Base-by-base conservation (phyloP, 1,140 invertebrate genomes). In the Listronotus oregonensis region DNA sequence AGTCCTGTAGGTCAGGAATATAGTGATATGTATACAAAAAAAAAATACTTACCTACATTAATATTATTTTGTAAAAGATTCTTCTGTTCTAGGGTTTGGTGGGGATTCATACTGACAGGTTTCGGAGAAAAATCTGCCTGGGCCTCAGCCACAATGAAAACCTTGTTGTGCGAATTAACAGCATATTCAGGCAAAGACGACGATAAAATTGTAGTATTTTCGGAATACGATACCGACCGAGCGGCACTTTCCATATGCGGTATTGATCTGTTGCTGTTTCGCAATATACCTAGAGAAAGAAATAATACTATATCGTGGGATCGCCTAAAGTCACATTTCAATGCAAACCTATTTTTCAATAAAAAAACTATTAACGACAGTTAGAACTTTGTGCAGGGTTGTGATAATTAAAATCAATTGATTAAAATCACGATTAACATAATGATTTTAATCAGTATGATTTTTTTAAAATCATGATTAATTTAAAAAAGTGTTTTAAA, bases 211-310 rank as follows among this genome's bases (percentile, higher is more conserved):
- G 51, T 50, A 1, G 62, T 56, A 49, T 56, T 60, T 59, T 66
- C 64, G 6, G 64, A 59, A 42, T 66, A 66, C 6, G 64, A 57
- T 31, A 66, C 64, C 18, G 14, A 59, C 17, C 56, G 34, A 14
- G 43, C 46, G 12, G 10, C 43, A 32, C 42, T 51, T 37, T 59
- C 64, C 27, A 59, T 43, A 15, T 59, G 56, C 43, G 52, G 55
- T 21, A 66, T 66, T 12, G 64, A 66, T 10, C 57, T 46, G 12
- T 17, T 66, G 51, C 64, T 66, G 39, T 66, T 66, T n/a, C 64
- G 42, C 15, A 66, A 31, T 11, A 66, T 66, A 15, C 64, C 64
- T 66, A n/a, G 34, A 50, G 27, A 8, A 50, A 56, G 12, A 44
- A 17, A 14, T 8, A 50, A 39, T 9, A 60, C n/a, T n/a, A n/a